These are phyloP conservation scores for Clarias magur DNA, from an alignment of 2,113 vertebrate genomes.

Conservation along the genomic window DNA sequence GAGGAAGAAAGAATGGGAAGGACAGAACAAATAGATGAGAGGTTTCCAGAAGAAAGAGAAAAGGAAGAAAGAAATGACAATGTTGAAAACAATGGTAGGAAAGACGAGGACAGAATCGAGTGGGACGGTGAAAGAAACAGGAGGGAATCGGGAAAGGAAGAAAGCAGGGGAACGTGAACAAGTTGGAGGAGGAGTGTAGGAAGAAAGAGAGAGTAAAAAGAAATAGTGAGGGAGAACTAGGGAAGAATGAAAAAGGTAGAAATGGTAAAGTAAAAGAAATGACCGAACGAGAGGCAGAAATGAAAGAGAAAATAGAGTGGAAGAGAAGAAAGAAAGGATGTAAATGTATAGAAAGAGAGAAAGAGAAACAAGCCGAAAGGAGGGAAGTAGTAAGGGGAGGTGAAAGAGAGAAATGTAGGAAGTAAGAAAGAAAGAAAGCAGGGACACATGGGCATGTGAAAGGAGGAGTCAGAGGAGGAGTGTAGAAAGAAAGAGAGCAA, in stretches of 20 bases:
- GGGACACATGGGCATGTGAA: neutral
- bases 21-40: too few species aligned
- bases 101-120: too few species aligned
- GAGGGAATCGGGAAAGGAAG: too few species aligned
- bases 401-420: neutral
- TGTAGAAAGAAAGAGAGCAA: neutral
- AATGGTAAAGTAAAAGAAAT: neutral
- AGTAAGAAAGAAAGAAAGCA: neutral
- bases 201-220: neutral
- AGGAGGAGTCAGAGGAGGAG: neutral
- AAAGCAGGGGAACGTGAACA: too few species aligned
- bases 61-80: too few species aligned
- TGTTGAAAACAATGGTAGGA: too few species aligned
- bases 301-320: neutral
- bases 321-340: neutral
- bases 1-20: too few species aligned
- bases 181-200: too few species aligned
- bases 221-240: neutral
- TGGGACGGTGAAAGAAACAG: too few species aligned
- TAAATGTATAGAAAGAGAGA: neutral
- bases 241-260: too few species aligned
- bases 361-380: neutral
- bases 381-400: neutral
- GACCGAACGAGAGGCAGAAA: rapidly evolving
- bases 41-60: too few species aligned